A percentile compares a stretch with the other conserved stretches of the same genome.
phyloP scores from a whole-genome alignment of 2,888 invertebrate species.

The Aphidius colemani region DNA sequence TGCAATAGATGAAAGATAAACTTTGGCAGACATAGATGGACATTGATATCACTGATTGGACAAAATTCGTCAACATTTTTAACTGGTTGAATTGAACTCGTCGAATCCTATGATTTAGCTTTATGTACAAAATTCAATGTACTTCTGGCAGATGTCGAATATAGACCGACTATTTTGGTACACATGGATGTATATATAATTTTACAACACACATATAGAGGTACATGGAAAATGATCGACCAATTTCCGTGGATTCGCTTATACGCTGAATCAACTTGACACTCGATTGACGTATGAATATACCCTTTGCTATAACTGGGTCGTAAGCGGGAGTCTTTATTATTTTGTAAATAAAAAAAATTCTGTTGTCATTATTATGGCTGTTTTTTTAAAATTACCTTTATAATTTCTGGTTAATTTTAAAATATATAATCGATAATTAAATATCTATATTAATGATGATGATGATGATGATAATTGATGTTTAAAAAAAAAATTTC shows the following conservation, averaged over 20 bases:
- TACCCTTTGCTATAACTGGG: neutral
- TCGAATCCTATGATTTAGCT: no score
- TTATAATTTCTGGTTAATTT: no score
- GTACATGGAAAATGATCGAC: constrained; percentile 22
- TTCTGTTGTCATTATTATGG: no score
- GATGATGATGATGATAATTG: no score
- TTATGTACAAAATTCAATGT: neutral
- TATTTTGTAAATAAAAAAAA: no score
- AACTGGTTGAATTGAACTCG: constrained; percentile 11
- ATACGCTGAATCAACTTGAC: constrained; percentile 24
- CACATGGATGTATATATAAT: constrained; percentile 13
- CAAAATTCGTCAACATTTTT: constrained; percentile 46
- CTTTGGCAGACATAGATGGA: constrained; percentile 23
- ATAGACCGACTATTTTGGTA: constrained; percentile 5
- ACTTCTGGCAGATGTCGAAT: constrained; percentile 11
- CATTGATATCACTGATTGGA: constrained; percentile 50
- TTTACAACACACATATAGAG: neutral
- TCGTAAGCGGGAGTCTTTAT: no score
- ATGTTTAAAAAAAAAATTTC: no score
- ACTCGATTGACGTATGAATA: constrained; percentile 25
- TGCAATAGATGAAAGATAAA: no score
- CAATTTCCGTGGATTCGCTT: constrained; percentile 31
- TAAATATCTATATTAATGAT: no score
- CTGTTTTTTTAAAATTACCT: no score
- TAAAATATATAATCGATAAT: no score